These are phyloP conservation scores for Lophotriccus pileatus DNA, from an alignment of 2,797 vertebrate species.

Conservation along the genomic window DNA sequence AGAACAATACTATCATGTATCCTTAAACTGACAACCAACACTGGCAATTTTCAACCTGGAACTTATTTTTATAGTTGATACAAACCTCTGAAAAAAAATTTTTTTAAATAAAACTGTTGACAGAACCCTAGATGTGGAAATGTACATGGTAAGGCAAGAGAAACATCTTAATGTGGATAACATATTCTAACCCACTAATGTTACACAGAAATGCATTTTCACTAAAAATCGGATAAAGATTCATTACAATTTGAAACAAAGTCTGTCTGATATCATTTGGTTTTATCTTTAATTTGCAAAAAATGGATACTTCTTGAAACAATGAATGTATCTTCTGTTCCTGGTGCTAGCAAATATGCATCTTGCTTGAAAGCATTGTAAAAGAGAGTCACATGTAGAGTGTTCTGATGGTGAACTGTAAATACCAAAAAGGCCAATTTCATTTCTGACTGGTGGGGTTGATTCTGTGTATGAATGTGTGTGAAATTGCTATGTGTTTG, in stretches of 20 bases:
- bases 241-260: not conserved
- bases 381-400: not conserved
- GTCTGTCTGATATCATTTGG: not conserved
- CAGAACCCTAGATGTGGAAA: not conserved
- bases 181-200: not conserved
- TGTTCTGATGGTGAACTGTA: not conserved
- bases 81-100: not conserved
- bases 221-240: not conserved
- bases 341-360: not conserved
- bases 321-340: not conserved
- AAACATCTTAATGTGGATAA: not conserved
- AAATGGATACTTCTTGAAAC: not conserved
- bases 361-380: not conserved
- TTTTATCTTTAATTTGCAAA: not conserved
- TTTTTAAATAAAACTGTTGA: not conserved
- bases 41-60: not conserved
- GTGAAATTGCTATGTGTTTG: conserved; percentile 34
- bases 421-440: not conserved
- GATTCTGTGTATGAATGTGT: not conserved
- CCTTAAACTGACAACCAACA: not conserved
- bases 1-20: not conserved
- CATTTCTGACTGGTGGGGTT: not conserved
- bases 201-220: not conserved
- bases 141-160: not conserved
- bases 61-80: not conserved